A percentile compares a stretch with the other conserved stretches of the same genome.
Conservation (phyloP, 2,113 vertebrate species). For the Oophaga pumilio region DNA sequence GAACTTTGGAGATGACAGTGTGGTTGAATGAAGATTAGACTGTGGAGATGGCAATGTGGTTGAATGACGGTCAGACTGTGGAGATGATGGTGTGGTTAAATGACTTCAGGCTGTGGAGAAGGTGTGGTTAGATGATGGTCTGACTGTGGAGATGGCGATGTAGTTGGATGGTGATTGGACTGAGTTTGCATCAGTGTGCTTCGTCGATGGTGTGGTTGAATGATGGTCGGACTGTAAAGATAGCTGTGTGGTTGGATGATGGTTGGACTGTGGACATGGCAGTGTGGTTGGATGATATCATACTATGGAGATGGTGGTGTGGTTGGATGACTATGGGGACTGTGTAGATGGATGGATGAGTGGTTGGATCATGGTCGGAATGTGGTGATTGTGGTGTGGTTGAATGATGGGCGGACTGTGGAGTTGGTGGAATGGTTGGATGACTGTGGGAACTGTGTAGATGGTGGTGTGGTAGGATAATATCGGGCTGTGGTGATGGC, state of each 20-base stretch:
- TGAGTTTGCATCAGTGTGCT: no score
- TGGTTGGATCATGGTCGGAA: no score
- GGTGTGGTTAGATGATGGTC: background rate
- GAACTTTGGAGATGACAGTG: no score
- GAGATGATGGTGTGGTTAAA: background rate
- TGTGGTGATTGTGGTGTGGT: no score
- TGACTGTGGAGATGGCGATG: background rate
- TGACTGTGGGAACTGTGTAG: no score
- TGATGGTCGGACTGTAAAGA: background rate
- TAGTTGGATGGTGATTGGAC: background rate
- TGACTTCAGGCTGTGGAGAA: background rate
- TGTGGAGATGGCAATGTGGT: background rate
- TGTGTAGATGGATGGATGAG: no score
- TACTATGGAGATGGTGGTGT: background rate
- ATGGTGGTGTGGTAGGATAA: no score
- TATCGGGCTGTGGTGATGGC: no score
- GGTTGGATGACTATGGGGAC: background rate
- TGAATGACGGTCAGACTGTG: background rate
- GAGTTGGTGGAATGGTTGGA: no score
- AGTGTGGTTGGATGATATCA: background rate
- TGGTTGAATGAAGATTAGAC: background rate
- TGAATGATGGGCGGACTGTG: no score
- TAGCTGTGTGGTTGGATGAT: background rate
- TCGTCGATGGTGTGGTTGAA: background rate
- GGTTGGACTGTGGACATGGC: background rate